Evolutionary conservation across 2,888 invertebrate genomes (phyloP).

Genomic region (Gastracanthus pulcherrimus): DNA sequence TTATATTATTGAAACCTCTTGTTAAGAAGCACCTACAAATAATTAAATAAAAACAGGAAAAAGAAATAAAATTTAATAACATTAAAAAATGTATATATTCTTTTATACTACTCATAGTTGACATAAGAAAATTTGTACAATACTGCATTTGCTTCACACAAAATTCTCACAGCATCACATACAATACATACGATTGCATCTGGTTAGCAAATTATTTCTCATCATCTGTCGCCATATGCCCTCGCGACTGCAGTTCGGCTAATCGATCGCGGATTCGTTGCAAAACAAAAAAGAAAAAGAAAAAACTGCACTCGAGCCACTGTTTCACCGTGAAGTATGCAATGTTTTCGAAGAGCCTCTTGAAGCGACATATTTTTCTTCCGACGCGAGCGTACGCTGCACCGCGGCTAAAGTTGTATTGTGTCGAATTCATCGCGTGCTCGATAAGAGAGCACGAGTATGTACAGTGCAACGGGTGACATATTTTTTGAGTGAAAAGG

Average conservation of each 20-base stretch:
- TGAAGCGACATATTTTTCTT: conserved; percentile 40
- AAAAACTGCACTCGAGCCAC: conserved; percentile 22
- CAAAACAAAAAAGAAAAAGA: conserved; percentile 16
- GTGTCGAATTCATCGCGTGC: not conserved
- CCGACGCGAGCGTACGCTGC: not conserved
- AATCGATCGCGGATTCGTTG: conserved; percentile 30
- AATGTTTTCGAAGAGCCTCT: conserved; percentile 39
- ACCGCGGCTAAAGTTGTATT: too few relatives aligned
- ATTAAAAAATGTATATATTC: too few relatives aligned
- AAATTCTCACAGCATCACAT: not conserved
- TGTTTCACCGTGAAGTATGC: not conserved
- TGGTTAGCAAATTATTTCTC: not conserved
- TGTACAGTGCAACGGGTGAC: not conserved
- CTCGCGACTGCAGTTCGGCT: not conserved
- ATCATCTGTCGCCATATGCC: conserved; percentile 24
- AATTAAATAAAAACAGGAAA: too few relatives aligned
- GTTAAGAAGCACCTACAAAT: too few relatives aligned
- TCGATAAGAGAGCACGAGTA: not conserved
- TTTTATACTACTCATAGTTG: too few relatives aligned
- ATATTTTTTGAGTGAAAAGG: not conserved
- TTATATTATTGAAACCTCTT: too few relatives aligned
- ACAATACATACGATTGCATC: conserved; percentile 2
- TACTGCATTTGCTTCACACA: too few relatives aligned
- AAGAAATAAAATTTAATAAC: too few relatives aligned
- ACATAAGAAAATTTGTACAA: too few relatives aligned